Evolutionary conservation across 2,113 vertebrate genomes (phyloP).

Genomic region (Aegithalos caudatus): DNA sequence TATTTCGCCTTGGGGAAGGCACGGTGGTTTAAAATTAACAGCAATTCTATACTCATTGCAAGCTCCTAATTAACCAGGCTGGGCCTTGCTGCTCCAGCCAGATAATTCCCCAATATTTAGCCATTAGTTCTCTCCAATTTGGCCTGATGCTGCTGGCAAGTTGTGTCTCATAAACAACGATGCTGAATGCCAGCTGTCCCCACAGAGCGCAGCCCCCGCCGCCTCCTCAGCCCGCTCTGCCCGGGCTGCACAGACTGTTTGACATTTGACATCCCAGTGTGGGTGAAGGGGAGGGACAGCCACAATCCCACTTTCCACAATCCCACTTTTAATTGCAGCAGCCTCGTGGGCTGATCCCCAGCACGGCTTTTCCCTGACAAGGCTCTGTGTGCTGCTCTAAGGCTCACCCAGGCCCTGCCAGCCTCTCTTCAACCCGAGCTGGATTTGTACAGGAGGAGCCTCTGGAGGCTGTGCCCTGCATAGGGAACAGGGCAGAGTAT

Average conservation of each 20-base stretch:
- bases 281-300: slow-evolving; percentile 1
- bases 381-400: not conserved
- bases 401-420: accelerated
- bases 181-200: slow-evolving; percentile 38
- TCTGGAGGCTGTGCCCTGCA: not conserved
- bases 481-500: not conserved
- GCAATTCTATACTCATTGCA: not conserved
- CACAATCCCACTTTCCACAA: not conserved
- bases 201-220: not conserved
- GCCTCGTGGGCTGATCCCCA: not conserved
- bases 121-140: slow-evolving; percentile 40
- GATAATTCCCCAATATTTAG: slow-evolving; percentile 53
- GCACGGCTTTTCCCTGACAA: not conserved
- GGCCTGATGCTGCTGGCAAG: slow-evolving; percentile 43
- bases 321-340: not conserved
- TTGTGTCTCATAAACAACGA: slow-evolving; percentile 48
- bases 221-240: not conserved
- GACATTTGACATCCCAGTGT: not conserved
- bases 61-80: slow-evolving; percentile 45
- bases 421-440: not conserved
- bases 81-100: not conserved
- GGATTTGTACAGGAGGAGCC: not conserved
- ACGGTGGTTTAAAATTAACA: slow-evolving; percentile 29
- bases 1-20: not conserved
- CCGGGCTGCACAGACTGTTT: not conserved